Evolutionary conservation across 2,888 invertebrate genomes (phyloP).

Genomic region (Ornithoptera alexandrae): DNA sequence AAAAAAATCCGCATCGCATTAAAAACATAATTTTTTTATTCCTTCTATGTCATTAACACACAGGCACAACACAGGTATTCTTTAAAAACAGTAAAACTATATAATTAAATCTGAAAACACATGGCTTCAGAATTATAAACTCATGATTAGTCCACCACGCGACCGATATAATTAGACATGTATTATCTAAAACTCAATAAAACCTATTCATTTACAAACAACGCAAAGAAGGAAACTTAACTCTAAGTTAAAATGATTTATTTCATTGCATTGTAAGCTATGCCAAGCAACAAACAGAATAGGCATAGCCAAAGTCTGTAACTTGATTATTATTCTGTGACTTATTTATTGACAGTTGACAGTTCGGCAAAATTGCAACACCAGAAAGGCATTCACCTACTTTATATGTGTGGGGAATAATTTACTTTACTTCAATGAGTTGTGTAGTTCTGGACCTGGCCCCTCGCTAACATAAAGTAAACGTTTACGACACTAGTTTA

Average conservation of each 20-base stretch:
- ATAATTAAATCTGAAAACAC: not conserved
- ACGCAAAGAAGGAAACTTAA: conserved; percentile 53
- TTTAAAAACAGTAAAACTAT: not conserved
- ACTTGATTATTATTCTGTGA: conserved; percentile 63
- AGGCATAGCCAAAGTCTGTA: conserved; percentile 48
- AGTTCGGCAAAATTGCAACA: conserved; percentile 32
- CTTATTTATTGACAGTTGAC: conserved; percentile 54
- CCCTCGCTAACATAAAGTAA: conserved; percentile 25
- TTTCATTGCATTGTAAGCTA: conserved; percentile 53
- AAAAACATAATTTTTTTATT: too few species aligned
- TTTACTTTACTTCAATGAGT: conserved; percentile 28
- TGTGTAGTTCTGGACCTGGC: conserved; percentile 15
- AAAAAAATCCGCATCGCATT: too few species aligned
- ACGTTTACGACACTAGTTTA: conserved; percentile 26
- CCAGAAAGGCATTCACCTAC: conserved; percentile 26
- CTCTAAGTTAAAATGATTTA: conserved; percentile 58
- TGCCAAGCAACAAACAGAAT: conserved; percentile 59
- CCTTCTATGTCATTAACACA: too few species aligned
- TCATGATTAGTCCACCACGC: not conserved
- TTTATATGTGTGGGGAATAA: conserved; percentile 29
- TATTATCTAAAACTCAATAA: conserved; percentile 17
- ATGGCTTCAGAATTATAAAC: not conserved
- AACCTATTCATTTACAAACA: conserved; percentile 40
- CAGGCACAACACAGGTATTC: too few species aligned
- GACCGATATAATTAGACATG: conserved; percentile 11